Evolutionary conservation across 2,113 vertebrate genomes (phyloP).

Genomic region (Anguilla rostrata): DNA sequence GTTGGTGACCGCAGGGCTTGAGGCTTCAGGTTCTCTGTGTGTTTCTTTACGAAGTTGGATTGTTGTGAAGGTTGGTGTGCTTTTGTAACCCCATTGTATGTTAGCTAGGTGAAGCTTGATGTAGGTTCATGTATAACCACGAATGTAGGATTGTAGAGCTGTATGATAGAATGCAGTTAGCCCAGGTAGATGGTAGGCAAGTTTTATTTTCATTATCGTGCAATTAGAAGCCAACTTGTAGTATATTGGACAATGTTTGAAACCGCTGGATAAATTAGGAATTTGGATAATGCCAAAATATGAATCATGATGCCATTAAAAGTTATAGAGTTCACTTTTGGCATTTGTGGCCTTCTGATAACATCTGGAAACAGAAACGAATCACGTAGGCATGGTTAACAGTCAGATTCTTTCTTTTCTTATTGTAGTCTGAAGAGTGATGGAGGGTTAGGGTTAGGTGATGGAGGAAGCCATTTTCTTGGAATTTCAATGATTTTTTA

Average conservation of each 20-base stretch:
- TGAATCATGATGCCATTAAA: conserved; percentile 27
- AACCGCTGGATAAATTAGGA: conserved; percentile 49
- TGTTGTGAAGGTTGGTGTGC: conserved; percentile 45
- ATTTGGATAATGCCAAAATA: conserved; percentile 45
- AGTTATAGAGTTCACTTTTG: conserved; percentile 4
- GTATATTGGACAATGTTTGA: conserved; percentile 38
- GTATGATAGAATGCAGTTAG: conserved; percentile 41
- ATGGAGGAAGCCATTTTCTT: conserved; percentile 52
- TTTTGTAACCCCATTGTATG: conserved; percentile 52
- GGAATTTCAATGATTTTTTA: conserved; percentile 25
- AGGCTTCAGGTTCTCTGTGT: conserved; percentile 57
- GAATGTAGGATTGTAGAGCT: conserved; percentile 54
- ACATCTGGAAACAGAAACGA: conserved; percentile 35
- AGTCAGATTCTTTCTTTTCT: conserved; percentile 18
- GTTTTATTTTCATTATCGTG: conserved; percentile 39
- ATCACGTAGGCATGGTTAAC: conserved; percentile 32
- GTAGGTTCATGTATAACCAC: conserved; percentile 52
- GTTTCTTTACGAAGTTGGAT: conserved; percentile 51
- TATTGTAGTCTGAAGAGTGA: conserved; percentile 22
- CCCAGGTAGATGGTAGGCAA: conserved; percentile 41
- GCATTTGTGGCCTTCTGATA: conserved; percentile 42
- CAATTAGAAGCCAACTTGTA: conserved; percentile 48
- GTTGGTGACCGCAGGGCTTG: conserved; percentile 61
- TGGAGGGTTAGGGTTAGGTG: conserved; percentile 20
- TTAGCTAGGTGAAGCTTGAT: conserved; percentile 54